These are phyloP conservation scores for Genyomyrus donnyi DNA, from an alignment of 2,113 vertebrate genomes.

Conservation along the genomic window DNA sequence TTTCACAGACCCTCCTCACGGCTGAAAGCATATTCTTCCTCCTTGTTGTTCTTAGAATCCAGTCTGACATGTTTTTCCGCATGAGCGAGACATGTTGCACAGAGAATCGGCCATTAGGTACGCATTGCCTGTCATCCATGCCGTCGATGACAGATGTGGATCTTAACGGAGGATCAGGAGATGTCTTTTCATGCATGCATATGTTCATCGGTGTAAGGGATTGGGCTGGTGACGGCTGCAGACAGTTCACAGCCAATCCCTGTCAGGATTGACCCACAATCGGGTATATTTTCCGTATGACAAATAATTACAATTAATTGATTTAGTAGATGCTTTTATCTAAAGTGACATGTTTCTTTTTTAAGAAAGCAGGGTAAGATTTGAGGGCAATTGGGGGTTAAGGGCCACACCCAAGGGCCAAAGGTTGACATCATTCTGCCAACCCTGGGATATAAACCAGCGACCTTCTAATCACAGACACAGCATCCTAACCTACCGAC, in stretches of 20 bases:
- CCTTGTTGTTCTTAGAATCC: not conserved
- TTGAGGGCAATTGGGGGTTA: not conserved
- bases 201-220: not conserved
- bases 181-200: not conserved
- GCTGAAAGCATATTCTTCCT: not conserved
- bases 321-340: not conserved
- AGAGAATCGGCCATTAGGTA: not conserved
- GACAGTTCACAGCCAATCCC: not conserved
- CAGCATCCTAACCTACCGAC: not conserved
- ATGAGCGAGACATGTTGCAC: not conserved
- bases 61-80: not conserved
- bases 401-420: not conserved
- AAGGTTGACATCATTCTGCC: not conserved
- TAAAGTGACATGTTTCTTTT: not conserved
- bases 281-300: not conserved
- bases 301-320: not conserved
- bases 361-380: not conserved
- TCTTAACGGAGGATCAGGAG: not conserved
- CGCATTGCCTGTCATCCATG: not conserved
- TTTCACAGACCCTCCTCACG: not conserved
- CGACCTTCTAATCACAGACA: not conserved
- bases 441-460: not conserved
- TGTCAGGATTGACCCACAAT: not conserved
- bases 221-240: not conserved
- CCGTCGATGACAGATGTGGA: not conserved